phyloP scores from a whole-genome alignment of 1,140 invertebrate species.

The Drosophila novamexicana region DNA sequence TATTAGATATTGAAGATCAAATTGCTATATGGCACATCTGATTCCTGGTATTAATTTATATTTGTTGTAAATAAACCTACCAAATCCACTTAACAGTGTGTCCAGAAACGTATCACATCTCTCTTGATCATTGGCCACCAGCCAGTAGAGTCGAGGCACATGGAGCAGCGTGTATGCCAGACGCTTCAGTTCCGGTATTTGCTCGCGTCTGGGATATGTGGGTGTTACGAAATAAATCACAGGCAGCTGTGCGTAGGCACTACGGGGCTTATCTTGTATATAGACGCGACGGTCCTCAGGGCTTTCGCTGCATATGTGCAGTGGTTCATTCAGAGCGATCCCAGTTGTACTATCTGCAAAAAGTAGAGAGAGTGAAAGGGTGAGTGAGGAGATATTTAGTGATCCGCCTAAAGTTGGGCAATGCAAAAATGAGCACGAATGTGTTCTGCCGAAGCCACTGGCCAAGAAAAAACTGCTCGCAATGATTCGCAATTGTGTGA shows the following conservation, averaged over 20 bases:
- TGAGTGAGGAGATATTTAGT: background rate
- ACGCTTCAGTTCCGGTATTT: conserved; percentile 95
- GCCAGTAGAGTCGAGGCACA: conserved; percentile 94
- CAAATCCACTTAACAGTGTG: conserved; percentile 85
- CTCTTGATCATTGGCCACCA: conserved; percentile 93
- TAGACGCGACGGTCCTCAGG: conserved; percentile 64
- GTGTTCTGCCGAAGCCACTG: background rate
- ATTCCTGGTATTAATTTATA: background rate
- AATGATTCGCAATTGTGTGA: conserved; percentile 16
- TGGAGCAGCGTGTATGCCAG: conserved; percentile 95
- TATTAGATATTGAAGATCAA: no score
- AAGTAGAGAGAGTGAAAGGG: background rate
- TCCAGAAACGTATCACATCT: conserved; percentile 85
- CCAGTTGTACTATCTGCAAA: conserved; percentile 45
- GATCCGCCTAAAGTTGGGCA: conserved; percentile 28
- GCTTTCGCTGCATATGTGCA: conserved; percentile 71
- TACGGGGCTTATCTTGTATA: conserved; percentile 67
- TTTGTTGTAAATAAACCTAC: conserved; percentile 56
- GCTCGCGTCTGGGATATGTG: conserved; percentile 91
- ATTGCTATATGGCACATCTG: no score
- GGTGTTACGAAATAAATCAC: conserved; percentile 90
- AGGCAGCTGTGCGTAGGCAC: conserved; percentile 59
- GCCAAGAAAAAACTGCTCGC: conserved; percentile 4
- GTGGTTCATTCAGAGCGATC: conserved; percentile 62
- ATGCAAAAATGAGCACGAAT: background rate